Conservation (phyloP, 2,888 invertebrate species). For the Phyllotreta striolata region DNA sequence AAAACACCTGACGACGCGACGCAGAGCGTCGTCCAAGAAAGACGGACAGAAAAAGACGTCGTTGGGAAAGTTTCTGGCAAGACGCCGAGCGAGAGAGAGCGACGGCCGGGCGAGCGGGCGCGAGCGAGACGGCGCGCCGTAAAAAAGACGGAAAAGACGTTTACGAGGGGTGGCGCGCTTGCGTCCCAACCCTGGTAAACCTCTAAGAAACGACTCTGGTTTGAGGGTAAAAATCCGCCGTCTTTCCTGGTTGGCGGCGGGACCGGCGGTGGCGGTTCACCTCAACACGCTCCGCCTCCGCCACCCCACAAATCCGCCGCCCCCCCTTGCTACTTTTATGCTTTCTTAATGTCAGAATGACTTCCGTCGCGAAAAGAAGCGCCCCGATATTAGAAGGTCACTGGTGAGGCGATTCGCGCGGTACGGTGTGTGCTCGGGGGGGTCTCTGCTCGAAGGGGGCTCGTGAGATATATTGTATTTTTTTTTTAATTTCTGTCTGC, state of each 20-base stretch:
- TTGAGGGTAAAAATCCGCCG: constrained; percentile 64
- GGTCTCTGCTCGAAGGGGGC: constrained; percentile 28
- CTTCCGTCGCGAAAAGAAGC: constrained; percentile 61
- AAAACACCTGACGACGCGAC: constrained; percentile 43
- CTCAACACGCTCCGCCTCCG: constrained; percentile 63
- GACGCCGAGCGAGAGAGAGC: constrained; percentile 44
- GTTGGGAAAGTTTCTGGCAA: constrained; percentile 48
- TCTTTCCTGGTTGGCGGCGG: constrained; percentile 64
- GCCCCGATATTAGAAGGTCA: constrained; percentile 42
- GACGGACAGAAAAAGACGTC: constrained; percentile 49
- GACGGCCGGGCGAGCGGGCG: constrained; percentile 13
- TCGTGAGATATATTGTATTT: background rate
- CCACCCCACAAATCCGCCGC: constrained; percentile 53
- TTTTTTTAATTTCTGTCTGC: background rate
- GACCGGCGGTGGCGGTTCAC: constrained; percentile 63
- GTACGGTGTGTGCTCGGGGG: constrained; percentile 36
- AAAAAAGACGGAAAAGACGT: constrained; percentile 58
- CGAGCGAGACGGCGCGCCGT: constrained; percentile 44
- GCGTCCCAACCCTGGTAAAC: constrained; percentile 61
- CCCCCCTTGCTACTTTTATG: constrained; percentile 59
- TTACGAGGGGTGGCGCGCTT: constrained; percentile 58
- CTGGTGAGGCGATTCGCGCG: constrained; percentile 38
- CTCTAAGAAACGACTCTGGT: constrained; percentile 64
- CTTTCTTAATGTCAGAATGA: constrained; percentile 62
- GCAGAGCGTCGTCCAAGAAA: constrained; percentile 42